phyloP scores from a whole-genome alignment of 1,140 invertebrate species.

The Drosophila murphyi region DNA sequence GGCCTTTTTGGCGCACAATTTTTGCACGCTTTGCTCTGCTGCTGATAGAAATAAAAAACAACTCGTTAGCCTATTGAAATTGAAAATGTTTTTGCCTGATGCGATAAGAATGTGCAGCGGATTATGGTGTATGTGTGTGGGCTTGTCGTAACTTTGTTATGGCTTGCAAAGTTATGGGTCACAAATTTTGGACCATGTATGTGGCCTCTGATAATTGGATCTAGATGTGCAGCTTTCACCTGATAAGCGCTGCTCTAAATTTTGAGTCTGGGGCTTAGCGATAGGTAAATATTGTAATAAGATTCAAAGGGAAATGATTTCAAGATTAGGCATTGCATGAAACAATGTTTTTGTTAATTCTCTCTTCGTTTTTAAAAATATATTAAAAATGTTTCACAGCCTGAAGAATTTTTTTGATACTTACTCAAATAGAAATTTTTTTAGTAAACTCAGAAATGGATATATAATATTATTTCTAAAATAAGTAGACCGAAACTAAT shows the following conservation, averaged over 20 bases:
- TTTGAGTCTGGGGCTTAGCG: neutral
- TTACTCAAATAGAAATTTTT: too few species aligned
- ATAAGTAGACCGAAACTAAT: too few species aligned
- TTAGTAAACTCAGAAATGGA: too few species aligned
- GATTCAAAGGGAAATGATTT: neutral
- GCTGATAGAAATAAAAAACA: conserved; percentile 56
- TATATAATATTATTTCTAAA: too few species aligned
- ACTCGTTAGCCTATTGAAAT: conserved; percentile 76
- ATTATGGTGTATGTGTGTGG: conserved; percentile 27
- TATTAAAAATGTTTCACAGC: too few species aligned
- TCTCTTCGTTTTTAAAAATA: too few species aligned
- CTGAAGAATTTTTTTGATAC: too few species aligned
- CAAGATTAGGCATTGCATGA: neutral
- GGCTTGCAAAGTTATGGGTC: conserved; percentile 44
- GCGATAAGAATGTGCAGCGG: conserved; percentile 63
- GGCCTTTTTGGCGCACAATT: conserved; percentile 65
- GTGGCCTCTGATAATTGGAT: conserved; percentile 51
- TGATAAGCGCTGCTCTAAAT: conserved; percentile 21
- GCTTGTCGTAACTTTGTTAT: conserved; percentile 35
- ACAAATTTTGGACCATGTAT: conserved; percentile 42
- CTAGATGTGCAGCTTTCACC: conserved; percentile 27
- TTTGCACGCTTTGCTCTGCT: conserved; percentile 52
- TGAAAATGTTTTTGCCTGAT: conserved; percentile 69
- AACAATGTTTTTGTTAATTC: neutral
- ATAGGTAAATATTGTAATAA: neutral